Conservation (phyloP, 1,140 invertebrate species). For the Pectinophora gossypiella region DNA sequence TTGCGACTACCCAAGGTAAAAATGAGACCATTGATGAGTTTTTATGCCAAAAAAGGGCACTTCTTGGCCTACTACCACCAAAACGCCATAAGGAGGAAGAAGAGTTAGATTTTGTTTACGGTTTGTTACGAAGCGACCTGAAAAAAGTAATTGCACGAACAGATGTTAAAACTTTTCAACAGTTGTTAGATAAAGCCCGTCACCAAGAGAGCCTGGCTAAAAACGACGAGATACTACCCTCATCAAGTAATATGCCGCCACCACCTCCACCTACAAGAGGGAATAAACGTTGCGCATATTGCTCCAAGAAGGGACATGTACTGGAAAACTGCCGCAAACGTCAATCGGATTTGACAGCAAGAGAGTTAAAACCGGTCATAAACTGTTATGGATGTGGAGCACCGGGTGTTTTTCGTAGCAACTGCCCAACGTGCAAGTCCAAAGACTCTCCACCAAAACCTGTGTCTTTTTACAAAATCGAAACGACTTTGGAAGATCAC, state of each 20-base stretch:
- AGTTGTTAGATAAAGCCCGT: neutral
- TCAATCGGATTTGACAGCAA: neutral
- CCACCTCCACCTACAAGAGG: neutral
- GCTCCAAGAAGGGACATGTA: neutral
- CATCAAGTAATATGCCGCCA: neutral
- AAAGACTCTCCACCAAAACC: neutral
- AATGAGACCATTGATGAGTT: conserved; percentile 35
- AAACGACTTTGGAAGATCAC: neutral
- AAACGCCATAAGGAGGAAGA: conserved; percentile 45
- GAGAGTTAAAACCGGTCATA: neutral
- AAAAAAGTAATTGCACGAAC: neutral
- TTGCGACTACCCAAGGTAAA: conserved; percentile 27
- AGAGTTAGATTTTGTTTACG: conserved; percentile 45
- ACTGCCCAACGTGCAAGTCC: neutral
- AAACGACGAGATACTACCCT: neutral
- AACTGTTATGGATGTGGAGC: conserved; percentile 1
- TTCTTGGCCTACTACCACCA: conserved; percentile 43
- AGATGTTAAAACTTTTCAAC: neutral
- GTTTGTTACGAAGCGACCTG: conserved; percentile 18
- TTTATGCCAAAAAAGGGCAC: conserved; percentile 41
- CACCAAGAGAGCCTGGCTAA: neutral
- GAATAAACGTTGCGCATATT: neutral
- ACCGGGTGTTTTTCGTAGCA: neutral
- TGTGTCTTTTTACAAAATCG: neutral
- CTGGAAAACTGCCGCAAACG: neutral